Evolutionary conservation across 1,140 invertebrate species (phyloP).

Genomic region (Solenopsis fugax): DNA sequence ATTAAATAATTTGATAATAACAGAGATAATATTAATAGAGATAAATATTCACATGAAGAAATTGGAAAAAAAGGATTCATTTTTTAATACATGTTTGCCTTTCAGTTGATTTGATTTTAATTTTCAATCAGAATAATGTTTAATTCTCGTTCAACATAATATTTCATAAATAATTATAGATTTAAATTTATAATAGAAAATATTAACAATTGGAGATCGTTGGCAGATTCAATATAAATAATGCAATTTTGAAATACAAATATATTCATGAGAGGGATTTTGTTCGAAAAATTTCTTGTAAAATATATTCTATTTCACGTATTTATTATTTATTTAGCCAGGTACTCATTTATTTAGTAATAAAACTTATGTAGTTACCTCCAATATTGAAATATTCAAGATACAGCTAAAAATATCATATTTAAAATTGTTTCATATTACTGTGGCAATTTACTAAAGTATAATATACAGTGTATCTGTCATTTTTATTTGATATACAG

Average conservation of each 20-base stretch:
- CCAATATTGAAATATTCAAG: conserved; percentile 17
- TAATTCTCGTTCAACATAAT: not conserved
- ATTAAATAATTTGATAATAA: not conserved
- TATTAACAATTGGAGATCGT: not conserved
- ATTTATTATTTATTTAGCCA: not conserved
- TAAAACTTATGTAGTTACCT: not conserved
- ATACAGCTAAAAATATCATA: not conserved
- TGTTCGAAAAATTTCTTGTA: not conserved
- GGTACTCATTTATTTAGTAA: not conserved
- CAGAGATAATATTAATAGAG: not conserved
- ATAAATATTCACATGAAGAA: not conserved
- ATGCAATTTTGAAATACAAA: not conserved
- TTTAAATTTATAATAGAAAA: conserved; percentile 14
- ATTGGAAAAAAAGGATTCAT: not conserved
- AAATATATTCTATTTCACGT: conserved; percentile 3
- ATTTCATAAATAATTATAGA: not conserved
- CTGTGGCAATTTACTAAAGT: not conserved
- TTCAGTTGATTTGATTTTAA: not conserved
- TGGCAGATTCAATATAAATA: not conserved
- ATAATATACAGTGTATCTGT: not conserved
- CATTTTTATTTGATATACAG: not conserved
- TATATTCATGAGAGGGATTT: not conserved
- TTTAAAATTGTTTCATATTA: conserved; percentile 6
- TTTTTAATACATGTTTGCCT: too few relatives aligned
- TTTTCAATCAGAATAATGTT: not conserved